Conservation (phyloP, 2,888 invertebrate species). For the Sinhomidia bicolor region DNA sequence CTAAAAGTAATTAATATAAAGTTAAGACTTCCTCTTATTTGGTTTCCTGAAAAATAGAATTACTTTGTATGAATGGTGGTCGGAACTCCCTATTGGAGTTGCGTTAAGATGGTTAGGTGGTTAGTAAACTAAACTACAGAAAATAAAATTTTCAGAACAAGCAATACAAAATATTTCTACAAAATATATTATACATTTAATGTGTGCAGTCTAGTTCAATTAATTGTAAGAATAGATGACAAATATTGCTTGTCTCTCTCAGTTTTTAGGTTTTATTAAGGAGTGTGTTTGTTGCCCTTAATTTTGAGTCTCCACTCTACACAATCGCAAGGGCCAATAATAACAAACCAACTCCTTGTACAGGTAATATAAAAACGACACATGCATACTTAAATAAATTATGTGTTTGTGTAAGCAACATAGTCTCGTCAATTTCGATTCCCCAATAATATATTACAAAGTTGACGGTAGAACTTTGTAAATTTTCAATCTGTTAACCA, state of each 20-base stretch:
- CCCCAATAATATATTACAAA: too few species aligned
- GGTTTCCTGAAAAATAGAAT: not conserved
- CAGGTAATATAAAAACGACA: too few species aligned
- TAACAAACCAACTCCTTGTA: too few species aligned
- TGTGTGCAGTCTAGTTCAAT: not conserved
- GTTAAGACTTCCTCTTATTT: not conserved
- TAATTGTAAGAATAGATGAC: not conserved
- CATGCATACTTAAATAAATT: too few species aligned
- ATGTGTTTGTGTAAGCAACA: too few species aligned
- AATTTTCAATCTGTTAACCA: not conserved
- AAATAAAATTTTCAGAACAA: not conserved
- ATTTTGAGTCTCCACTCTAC: too few species aligned
- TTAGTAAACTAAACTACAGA: too few species aligned
- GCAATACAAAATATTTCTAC: not conserved
- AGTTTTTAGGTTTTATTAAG: not conserved
- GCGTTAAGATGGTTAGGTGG: too few species aligned
- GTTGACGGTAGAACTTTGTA: slow-evolving; percentile 53
- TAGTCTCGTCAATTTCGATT: too few species aligned
- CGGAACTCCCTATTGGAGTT: too few species aligned
- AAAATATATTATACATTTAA: not conserved
- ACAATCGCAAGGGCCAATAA: not conserved
- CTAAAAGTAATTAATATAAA: not conserved
- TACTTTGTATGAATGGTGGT: too few species aligned
- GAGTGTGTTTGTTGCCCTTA: not conserved
- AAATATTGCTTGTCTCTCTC: not conserved